Evolutionary conservation across 2,113 vertebrate genomes (phyloP).

Genomic region (Bambusicola thoracicus): DNA sequence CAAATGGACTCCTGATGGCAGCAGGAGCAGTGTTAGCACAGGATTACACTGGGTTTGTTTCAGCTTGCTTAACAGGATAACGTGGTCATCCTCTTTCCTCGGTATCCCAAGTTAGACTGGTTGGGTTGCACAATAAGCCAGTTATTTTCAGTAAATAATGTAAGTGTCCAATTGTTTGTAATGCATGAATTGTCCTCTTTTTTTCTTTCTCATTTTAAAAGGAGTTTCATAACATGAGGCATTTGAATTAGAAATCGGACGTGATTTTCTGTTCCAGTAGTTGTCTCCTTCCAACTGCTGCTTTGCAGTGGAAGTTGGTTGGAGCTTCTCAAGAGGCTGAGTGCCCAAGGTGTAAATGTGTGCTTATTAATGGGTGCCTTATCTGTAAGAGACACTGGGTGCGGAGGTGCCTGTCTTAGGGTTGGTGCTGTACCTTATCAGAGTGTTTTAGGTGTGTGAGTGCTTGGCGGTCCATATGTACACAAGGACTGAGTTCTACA

Average conservation of each 20-base stretch:
- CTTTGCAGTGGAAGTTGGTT: background rate
- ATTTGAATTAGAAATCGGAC: background rate
- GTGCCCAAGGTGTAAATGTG: background rate
- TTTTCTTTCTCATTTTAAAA: background rate
- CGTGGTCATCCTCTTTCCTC: background rate
- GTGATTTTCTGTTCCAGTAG: background rate
- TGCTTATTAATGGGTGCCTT: too few relatives aligned
- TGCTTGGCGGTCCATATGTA: background rate
- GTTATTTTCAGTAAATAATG: background rate
- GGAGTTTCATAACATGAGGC: background rate
- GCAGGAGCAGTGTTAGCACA: background rate
- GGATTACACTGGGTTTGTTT: background rate
- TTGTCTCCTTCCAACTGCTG: background rate
- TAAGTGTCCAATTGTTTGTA: background rate
- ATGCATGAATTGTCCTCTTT: background rate
- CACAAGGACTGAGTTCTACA: rapidly evolving
- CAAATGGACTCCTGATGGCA: background rate
- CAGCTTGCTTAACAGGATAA: background rate
- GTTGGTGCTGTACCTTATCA: background rate
- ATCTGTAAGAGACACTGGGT: background rate
- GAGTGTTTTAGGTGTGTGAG: background rate
- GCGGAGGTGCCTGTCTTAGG: background rate
- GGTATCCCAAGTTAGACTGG: background rate
- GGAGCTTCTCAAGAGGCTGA: background rate
- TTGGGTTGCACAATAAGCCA: background rate